Conservation (phyloP, 2,113 vertebrate species). For the Scomber japonicus region DNA sequence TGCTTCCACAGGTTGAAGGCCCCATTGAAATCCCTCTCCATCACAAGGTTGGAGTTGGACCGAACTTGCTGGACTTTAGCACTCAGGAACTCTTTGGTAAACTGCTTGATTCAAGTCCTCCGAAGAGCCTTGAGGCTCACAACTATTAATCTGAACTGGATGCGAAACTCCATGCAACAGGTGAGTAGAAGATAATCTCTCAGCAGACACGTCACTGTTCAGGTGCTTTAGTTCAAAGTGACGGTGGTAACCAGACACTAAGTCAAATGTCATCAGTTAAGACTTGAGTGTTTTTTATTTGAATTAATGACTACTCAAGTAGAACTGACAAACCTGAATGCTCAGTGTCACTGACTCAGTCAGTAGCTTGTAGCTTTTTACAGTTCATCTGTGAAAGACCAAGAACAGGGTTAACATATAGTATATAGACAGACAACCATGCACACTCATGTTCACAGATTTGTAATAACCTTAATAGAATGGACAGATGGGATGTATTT, state of each 20-base stretch:
- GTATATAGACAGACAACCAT: too few relatives aligned
- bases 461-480: too few relatives aligned
- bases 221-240: not conserved
- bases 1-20: slow-evolving; percentile 23
- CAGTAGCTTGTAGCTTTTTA: not conserved
- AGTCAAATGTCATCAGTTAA: not conserved
- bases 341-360: not conserved
- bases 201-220: not conserved
- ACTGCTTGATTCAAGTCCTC: slow-evolving; percentile 25
- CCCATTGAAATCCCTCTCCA: slow-evolving; percentile 14
- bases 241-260: not conserved
- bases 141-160: slow-evolving; percentile 21
- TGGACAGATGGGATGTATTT: too few relatives aligned
- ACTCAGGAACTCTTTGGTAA: slow-evolving; percentile 5
- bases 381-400: not conserved
- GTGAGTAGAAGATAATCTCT: slow-evolving; percentile 20
- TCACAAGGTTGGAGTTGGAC: slow-evolving; percentile 30
- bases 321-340: not conserved
- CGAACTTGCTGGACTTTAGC: not conserved
- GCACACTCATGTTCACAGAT: too few relatives aligned
- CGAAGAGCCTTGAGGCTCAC: slow-evolving; percentile 24
- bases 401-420: too few relatives aligned
- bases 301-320: too few relatives aligned
- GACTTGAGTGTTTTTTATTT: too few relatives aligned
- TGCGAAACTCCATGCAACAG: slow-evolving; percentile 11